A percentile compares a stretch with the other conserved stretches of the same genome.
Conservation (phyloP, 2,113 vertebrate species). For the Rhodinocichla rosea region DNA sequence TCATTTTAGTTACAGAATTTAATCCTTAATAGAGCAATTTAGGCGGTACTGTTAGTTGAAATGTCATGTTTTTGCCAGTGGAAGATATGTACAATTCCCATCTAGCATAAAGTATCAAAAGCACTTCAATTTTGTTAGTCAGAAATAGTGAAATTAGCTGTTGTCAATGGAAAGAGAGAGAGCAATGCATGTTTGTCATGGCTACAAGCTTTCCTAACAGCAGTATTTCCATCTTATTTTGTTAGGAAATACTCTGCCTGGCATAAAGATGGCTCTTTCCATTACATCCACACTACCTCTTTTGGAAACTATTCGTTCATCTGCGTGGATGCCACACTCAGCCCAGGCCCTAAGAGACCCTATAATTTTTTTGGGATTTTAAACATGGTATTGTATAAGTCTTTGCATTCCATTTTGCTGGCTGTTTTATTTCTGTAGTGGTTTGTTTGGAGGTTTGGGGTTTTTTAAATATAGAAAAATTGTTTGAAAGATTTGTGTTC, state of each 20-base stretch:
- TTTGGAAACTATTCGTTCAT: slow-evolving; percentile 98
- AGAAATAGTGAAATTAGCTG: background rate
- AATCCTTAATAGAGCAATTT: background rate
- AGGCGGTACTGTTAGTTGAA: background rate
- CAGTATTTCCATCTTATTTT: slow-evolving; percentile 42
- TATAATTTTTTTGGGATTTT: slow-evolving; percentile 97
- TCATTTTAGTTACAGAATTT: background rate
- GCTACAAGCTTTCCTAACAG: background rate
- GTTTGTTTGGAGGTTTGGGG: background rate
- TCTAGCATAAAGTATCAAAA: background rate
- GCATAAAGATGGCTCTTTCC: slow-evolving; percentile 89
- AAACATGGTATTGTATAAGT: slow-evolving; percentile 78
- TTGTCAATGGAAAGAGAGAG: background rate
- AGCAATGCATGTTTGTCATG: background rate
- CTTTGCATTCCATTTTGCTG: background rate
- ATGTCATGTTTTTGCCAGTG: background rate
- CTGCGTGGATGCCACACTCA: slow-evolving; percentile 89
- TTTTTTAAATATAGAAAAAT: background rate
- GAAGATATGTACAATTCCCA: background rate
- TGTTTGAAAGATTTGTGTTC: background rate
- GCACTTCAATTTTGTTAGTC: background rate
- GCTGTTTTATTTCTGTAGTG: background rate
- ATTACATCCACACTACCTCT: slow-evolving; percentile 86
- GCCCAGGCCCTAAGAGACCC: slow-evolving; percentile 90
- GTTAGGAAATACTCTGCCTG: slow-evolving; percentile 91